Evolutionary conservation across 1,140 invertebrate species (phyloP).

Genomic region (Drosophila carrolli): DNA sequence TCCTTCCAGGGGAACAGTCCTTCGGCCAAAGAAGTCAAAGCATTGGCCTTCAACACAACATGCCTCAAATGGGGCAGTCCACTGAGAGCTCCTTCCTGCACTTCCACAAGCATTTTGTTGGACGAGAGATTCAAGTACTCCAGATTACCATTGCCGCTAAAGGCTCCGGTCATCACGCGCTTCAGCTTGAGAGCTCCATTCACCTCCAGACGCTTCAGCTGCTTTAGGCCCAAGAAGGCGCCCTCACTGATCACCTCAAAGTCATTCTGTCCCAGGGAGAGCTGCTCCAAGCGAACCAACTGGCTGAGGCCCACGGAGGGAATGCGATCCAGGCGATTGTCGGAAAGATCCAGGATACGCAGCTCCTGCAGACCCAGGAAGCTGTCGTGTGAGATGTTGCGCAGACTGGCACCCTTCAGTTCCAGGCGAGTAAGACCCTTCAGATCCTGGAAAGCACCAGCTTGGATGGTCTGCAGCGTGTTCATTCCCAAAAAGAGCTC

Average conservation of each 20-base stretch:
- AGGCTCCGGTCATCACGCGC: slow-evolving; percentile 90
- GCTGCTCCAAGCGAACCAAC: slow-evolving; percentile 90
- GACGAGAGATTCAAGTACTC: slow-evolving; percentile 91
- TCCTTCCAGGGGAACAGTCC: slow-evolving; percentile 92
- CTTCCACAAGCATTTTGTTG: slow-evolving; percentile 89
- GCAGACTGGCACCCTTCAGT: slow-evolving; percentile 91
- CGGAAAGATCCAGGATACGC: slow-evolving; percentile 90
- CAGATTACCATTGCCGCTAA: slow-evolving; percentile 92
- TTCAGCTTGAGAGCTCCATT: slow-evolving; percentile 90
- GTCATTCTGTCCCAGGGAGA: slow-evolving; percentile 93
- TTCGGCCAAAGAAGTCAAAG: slow-evolving; percentile 90
- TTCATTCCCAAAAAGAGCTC: slow-evolving; percentile 94
- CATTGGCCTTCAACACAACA: slow-evolving; percentile 91
- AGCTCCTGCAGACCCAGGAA: slow-evolving; percentile 91
- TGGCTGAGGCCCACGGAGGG: slow-evolving; percentile 90
- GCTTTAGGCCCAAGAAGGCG: slow-evolving; percentile 91
- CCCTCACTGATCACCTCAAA: slow-evolving; percentile 89
- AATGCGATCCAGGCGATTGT: slow-evolving; percentile 90
- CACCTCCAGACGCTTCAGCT: slow-evolving; percentile 91
- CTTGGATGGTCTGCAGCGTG: slow-evolving; percentile 89
- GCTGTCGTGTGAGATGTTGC: slow-evolving; percentile 90
- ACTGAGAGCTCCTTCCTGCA: slow-evolving; percentile 91
- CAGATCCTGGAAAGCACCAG: slow-evolving; percentile 91
- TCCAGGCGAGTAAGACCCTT: slow-evolving; percentile 91
- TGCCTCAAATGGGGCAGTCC: slow-evolving; percentile 92